Conservation (phyloP, 2,888 invertebrate species). For the Phaonia tiefii region DNA sequence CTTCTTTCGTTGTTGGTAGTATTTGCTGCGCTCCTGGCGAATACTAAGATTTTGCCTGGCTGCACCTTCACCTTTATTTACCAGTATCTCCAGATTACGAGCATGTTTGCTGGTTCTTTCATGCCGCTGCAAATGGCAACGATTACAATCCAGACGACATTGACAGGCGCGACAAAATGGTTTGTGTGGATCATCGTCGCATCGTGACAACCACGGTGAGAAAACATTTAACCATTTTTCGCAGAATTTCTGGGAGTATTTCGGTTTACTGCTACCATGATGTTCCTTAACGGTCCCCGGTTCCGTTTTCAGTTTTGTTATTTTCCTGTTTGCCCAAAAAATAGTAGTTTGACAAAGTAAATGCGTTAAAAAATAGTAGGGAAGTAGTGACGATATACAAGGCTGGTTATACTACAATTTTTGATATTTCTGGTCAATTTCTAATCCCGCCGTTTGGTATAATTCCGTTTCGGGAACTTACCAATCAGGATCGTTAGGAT, state of each 20-base stretch:
- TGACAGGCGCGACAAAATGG: slow-evolving; percentile 77
- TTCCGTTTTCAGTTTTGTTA: slow-evolving; percentile 72
- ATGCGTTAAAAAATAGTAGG: slow-evolving; percentile 59
- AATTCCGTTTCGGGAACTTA: slow-evolving; percentile 66
- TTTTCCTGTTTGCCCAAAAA: slow-evolving; percentile 72
- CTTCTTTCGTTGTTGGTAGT: slow-evolving; percentile 73
- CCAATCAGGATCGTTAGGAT: slow-evolving; percentile 77
- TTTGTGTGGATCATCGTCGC: slow-evolving; percentile 74
- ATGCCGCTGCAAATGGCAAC: slow-evolving; percentile 77
- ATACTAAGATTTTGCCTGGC: slow-evolving; percentile 74
- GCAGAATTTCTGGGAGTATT: slow-evolving; percentile 77
- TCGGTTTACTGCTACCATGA: slow-evolving; percentile 69
- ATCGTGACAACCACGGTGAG: slow-evolving; percentile 76
- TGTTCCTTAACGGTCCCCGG: slow-evolving; percentile 64
- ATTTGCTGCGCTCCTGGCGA: slow-evolving; percentile 76
- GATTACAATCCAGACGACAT: slow-evolving; percentile 77
- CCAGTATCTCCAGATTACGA: slow-evolving; percentile 74
- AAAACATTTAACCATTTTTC: slow-evolving; percentile 78
- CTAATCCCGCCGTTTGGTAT: slow-evolving; percentile 6
- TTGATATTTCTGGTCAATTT: not conserved
- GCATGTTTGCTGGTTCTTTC: slow-evolving; percentile 77
- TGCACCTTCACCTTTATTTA: slow-evolving; percentile 75
- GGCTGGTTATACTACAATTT: slow-evolving; percentile 46
- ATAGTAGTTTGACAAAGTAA: slow-evolving; percentile 49
- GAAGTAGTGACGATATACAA: slow-evolving; percentile 39